Evolutionary conservation across 2,113 vertebrate genomes (phyloP).

Genomic region (Vimba vimba): DNA sequence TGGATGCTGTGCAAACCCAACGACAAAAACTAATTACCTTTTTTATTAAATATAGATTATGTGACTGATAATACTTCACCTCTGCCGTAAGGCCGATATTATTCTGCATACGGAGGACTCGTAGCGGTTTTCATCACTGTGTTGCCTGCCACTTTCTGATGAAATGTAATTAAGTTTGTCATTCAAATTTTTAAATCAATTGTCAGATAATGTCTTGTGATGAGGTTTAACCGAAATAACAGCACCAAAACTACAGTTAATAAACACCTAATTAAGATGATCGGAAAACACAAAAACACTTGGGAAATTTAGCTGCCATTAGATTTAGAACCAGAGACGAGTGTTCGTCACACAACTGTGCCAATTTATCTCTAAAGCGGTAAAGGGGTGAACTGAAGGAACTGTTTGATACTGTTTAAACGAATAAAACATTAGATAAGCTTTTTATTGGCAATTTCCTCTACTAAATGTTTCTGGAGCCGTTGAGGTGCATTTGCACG

Average conservation of each 20-base stretch:
- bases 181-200: background rate
- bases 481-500: background rate
- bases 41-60: conserved; percentile 26
- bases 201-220: background rate
- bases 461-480: background rate
- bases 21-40: conserved; percentile 20
- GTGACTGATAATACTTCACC: conserved; percentile 17
- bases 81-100: conserved; percentile 5
- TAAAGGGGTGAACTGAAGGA: background rate
- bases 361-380: background rate
- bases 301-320: conserved; percentile 1
- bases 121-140: background rate
- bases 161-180: conserved; percentile 21
- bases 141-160: background rate
- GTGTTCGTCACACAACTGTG: background rate
- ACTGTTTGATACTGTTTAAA: background rate
- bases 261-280: background rate
- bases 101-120: background rate
- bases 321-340: background rate
- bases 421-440: background rate
- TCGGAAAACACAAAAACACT: background rate
- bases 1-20: background rate
- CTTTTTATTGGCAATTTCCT: background rate
- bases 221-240: background rate
- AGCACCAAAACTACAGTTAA: background rate